Percentiles rank a stretch among this genome's conserved stretches.
phyloP scores from a whole-genome alignment of 2,797 vertebrate species.

The Malurus splendens region DNA sequence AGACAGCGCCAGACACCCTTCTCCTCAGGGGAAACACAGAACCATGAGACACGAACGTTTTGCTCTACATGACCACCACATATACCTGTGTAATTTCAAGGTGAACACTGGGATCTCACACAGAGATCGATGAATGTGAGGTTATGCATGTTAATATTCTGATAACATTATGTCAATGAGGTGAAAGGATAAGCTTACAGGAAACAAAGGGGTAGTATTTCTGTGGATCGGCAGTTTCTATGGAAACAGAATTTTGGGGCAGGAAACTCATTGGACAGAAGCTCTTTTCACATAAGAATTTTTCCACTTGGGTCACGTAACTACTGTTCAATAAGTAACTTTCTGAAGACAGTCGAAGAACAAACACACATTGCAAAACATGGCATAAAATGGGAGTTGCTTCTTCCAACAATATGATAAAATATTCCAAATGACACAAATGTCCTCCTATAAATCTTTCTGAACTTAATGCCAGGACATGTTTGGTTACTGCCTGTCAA shows the following conservation, averaged over 20 bases:
- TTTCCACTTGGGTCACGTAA: neutral
- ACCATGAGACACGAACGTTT: neutral
- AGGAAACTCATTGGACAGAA: neutral
- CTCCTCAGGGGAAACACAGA: slow-evolving; percentile 36
- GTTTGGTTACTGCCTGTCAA: neutral
- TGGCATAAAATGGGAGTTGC: neutral
- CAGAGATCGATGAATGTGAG: neutral
- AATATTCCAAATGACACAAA: slow-evolving; percentile 2
- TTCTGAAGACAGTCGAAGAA: neutral
- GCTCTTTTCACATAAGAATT: neutral
- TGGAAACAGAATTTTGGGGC: neutral
- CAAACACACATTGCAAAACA: neutral
- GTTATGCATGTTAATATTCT: neutral
- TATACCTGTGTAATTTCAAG: neutral
- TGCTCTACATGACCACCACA: slow-evolving; percentile 40
- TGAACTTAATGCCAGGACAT: neutral
- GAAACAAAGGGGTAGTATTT: neutral
- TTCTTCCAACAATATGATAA: neutral
- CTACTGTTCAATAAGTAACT: neutral
- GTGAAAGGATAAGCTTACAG: neutral
- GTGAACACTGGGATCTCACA: neutral
- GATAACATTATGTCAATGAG: neutral
- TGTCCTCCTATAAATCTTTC: slow-evolving; percentile 3
- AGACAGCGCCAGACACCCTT: slow-evolving; percentile 32
- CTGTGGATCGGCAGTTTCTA: neutral